Evolutionary conservation across 2,113 vertebrate species (phyloP), one percentile per base, ranked within the genome.

Genomic region (Scomber scombrus): DNA sequence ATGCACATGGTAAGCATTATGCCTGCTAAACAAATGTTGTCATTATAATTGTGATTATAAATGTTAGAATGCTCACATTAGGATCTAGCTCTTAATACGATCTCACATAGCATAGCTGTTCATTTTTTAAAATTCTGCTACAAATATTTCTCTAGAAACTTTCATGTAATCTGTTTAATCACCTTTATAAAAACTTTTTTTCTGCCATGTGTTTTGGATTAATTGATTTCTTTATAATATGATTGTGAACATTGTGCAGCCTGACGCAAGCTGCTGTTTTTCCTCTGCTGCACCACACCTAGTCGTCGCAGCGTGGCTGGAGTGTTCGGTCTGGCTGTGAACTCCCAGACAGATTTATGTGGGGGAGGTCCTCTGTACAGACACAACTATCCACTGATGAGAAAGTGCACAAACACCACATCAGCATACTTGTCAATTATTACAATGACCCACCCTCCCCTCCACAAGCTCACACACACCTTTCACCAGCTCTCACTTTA

Each of bases 371-470:
- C 64, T 85, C 61, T 74, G 47, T 55, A 73, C 66, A 84, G 73
- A 87, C 77, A 80, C 81, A 71, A 85, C 75, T 55, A 58, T 75
- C 55, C 64, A 19, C 84, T 81, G 78, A 89, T 61, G 75, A 81
- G 68, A 70, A 62, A 75, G 29, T 21, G 11, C 77, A 76, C 79
- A 86, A 88, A 71, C 75, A 80, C 84, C 23, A 79, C 78, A 89
- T 91, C 85, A 91, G 88, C 87, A 75, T 79, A 72, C 82, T 89
- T 80, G 74, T 75, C 68, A 69, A 61, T 85, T 88, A 82, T 77
- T 85, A 71, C 80, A 77, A 60, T 55, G 55, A 78, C 19, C 51
- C 18, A 19, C 65, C 45, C 2, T 56, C 31, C 49, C 43, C 71
- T 11, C 3, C 34, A 8, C 29, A 11, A 13, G 11, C 40, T n/a